Evolutionary conservation across 2,797 vertebrate genomes (phyloP).

Genomic region (Delichon dasypus): DNA sequence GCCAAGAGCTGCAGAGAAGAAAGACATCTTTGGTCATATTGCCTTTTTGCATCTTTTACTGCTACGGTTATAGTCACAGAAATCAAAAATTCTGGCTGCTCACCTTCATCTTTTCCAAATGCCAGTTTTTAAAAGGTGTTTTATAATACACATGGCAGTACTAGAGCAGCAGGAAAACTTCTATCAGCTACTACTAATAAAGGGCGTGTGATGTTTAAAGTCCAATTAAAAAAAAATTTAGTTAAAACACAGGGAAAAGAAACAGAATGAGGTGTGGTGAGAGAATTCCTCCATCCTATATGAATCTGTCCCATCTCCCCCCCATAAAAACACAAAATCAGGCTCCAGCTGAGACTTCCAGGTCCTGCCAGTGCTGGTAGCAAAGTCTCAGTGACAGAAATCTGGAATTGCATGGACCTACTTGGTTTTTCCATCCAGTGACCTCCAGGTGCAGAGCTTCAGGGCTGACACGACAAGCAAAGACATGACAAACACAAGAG

Average conservation of each 20-base stretch:
- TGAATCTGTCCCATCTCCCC: background rate
- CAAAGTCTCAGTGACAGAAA: background rate
- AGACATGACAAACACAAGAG: background rate
- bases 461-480: background rate
- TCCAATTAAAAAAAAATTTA: background rate
- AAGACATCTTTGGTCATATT: conserved; percentile 78
- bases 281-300: background rate
- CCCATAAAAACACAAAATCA: background rate
- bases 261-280: background rate
- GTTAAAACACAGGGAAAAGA: background rate
- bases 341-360: background rate
- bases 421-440: background rate
- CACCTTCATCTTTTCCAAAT: conserved; percentile 72
- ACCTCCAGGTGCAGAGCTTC: background rate
- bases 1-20: conserved; percentile 79
- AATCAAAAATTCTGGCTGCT: conserved; percentile 36
- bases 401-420: background rate
- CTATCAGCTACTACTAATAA: background rate
- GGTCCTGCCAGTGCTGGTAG: background rate
- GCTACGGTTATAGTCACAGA: conserved; percentile 73
- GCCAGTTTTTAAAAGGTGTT: conserved; percentile 44
- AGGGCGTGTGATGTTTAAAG: background rate
- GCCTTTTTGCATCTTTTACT: conserved; percentile 82
- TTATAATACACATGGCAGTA: background rate
- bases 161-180: background rate